Evolutionary conservation across 2,797 vertebrate genomes (phyloP).

Genomic region (Ceyx erithaca): DNA sequence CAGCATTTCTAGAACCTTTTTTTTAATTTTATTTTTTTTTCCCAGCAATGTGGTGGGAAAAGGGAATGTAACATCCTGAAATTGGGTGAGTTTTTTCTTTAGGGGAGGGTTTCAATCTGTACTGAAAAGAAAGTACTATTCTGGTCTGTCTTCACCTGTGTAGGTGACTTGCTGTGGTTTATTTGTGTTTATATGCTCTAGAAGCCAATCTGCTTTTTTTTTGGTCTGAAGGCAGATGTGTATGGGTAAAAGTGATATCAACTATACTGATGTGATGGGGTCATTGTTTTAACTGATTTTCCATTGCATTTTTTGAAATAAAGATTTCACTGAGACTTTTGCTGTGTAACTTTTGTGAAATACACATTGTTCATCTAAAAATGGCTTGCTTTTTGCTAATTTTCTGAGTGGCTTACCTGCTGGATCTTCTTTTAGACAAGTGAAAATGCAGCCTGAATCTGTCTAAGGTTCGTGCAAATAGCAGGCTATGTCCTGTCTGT

Average conservation of each 20-base stretch:
- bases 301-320: accelerated
- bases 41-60: neutral
- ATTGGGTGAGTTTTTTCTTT: accelerated
- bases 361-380: neutral
- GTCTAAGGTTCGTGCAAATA: neutral
- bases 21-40: neutral
- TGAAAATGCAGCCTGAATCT: neutral
- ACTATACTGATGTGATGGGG: accelerated
- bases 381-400: neutral
- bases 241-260: neutral
- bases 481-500: neutral
- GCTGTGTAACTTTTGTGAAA: neutral
- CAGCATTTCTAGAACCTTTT: neutral
- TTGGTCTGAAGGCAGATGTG: neutral
- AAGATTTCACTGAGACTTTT: neutral
- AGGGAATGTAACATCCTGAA: neutral
- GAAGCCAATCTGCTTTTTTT: neutral
- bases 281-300: neutral
- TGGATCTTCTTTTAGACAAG: neutral
- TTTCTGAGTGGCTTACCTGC: neutral
- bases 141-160: neutral
- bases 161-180: neutral
- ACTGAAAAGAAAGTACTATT: neutral
- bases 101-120: neutral
- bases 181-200: neutral